Percentiles rank a stretch among this genome's conserved stretches.
These are phyloP conservation scores for Gallinago stenura DNA, from an alignment of 2,797 vertebrate genomes.

Conservation along the genomic window DNA sequence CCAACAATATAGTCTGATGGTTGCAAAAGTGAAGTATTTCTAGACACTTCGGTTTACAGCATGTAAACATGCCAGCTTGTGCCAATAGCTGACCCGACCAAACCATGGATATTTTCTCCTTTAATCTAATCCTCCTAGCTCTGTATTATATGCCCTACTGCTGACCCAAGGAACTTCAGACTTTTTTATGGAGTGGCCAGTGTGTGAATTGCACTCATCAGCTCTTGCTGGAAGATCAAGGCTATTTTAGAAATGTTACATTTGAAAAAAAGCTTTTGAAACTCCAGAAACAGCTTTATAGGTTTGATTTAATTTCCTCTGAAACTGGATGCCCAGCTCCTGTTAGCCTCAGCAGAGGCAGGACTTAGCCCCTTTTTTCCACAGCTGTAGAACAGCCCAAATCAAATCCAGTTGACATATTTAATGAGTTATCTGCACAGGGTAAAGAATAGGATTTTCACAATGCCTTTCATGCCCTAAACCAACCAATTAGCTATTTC, in stretches of 20 bases:
- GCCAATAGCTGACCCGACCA: background rate
- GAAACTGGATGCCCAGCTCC: background rate
- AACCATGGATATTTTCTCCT: background rate
- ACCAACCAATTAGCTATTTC: background rate
- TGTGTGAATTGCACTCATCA: background rate
- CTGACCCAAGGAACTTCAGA: background rate
- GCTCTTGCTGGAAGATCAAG: background rate
- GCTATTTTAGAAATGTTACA: background rate
- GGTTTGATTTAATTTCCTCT: background rate
- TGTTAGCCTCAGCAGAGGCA: background rate
- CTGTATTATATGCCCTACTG: background rate
- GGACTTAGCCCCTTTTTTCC: background rate
- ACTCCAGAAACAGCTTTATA: background rate
- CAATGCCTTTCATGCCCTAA: background rate
- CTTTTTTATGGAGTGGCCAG: background rate
- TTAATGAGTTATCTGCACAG: background rate
- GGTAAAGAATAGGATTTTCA: background rate
- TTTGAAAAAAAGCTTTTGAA: constrained; percentile 2
- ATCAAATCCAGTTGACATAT: background rate
- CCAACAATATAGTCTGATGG: background rate
- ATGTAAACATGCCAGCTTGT: background rate
- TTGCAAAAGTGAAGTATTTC: background rate
- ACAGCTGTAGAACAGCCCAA: background rate
- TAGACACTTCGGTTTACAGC: background rate
- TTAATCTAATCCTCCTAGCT: background rate